Conservation (phyloP, 2,888 invertebrate genomes). For the Hirtodrosophila confusa region DNA sequence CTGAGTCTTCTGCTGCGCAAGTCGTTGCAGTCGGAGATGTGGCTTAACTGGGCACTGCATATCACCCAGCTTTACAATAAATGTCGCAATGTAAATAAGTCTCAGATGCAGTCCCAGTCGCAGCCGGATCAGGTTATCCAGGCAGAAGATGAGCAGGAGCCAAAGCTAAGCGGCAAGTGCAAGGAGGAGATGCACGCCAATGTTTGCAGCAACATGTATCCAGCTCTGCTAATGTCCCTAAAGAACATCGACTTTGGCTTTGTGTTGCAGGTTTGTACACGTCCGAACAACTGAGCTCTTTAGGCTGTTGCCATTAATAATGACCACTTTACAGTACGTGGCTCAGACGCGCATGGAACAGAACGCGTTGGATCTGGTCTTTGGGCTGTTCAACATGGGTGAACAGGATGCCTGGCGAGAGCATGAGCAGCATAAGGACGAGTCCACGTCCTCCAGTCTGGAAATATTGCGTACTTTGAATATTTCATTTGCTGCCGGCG, state of each 20-base stretch:
- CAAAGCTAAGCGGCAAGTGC: conserved; percentile 37
- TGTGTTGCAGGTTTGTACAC: conserved; percentile 87
- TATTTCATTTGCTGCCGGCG: conserved; percentile 76
- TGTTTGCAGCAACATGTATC: conserved; percentile 91
- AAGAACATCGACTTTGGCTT: conserved; percentile 90
- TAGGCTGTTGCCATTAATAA: rapidly evolving
- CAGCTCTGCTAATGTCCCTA: conserved; percentile 88
- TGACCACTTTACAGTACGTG: conserved; percentile 53
- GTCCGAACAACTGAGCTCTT: background rate
- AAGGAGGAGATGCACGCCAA: conserved; percentile 78
- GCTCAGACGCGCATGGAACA: conserved; percentile 79
- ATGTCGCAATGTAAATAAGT: conserved; percentile 62
- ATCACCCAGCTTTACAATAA: conserved; percentile 79
- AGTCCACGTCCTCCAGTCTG: conserved; percentile 82
- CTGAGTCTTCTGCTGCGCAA: conserved; percentile 75
- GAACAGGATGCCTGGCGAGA: conserved; percentile 77
- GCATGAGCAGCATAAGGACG: conserved; percentile 68
- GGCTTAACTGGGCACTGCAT: conserved; percentile 80
- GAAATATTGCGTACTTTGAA: conserved; percentile 83
- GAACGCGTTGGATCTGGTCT: conserved; percentile 78
- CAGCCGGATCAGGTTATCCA: conserved; percentile 15
- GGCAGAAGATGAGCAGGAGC: conserved; percentile 47
- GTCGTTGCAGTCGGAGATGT: conserved; percentile 77
- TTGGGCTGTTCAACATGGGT: conserved; percentile 81
- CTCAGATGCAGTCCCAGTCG: conserved; percentile 15